Percentiles rank a stretch among this genome's conserved stretches.
Evolutionary conservation across 2,888 invertebrate species (phyloP).

Genomic region (Matsumyia berberina): DNA sequence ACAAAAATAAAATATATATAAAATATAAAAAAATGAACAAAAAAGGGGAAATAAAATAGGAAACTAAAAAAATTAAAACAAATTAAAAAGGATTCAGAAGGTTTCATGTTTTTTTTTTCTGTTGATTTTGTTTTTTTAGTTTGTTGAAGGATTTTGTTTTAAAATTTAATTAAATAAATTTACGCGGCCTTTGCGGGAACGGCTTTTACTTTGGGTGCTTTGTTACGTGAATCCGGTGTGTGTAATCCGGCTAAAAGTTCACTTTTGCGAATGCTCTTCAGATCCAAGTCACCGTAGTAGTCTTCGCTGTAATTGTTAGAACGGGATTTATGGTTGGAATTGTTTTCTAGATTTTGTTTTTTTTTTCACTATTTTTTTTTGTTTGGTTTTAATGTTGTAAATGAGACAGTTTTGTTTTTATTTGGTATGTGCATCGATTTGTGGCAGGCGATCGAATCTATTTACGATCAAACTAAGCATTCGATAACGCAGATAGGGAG

Average conservation of each 20-base stretch:
- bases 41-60: constrained; percentile 40
- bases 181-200: constrained; percentile 82
- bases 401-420: constrained; percentile 48
- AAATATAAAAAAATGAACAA: constrained; percentile 39
- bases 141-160: constrained; percentile 45
- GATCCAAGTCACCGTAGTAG: constrained; percentile 97
- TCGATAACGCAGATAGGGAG: constrained; percentile 48
- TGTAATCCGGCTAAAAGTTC: constrained; percentile 93
- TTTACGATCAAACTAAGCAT: constrained; percentile 41
- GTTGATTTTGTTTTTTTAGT: constrained; percentile 38
- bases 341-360: constrained; percentile 55
- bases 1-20: constrained; percentile 50
- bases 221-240: constrained; percentile 79
- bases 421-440: constrained; percentile 64
- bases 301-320: constrained; percentile 92
- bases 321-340: constrained; percentile 72
- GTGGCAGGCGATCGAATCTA: constrained; percentile 56
- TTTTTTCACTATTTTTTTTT: constrained; percentile 48
- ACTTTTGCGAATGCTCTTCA: constrained; percentile 97
- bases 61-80: constrained; percentile 39
- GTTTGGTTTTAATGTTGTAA: constrained; percentile 47
- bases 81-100: constrained; percentile 60
- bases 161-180: constrained; percentile 78
- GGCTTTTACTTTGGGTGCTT: constrained; percentile 85
- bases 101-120: constrained; percentile 51